Conservation (phyloP, 2,888 invertebrate genomes). For the Parnassius orleans region DNA sequence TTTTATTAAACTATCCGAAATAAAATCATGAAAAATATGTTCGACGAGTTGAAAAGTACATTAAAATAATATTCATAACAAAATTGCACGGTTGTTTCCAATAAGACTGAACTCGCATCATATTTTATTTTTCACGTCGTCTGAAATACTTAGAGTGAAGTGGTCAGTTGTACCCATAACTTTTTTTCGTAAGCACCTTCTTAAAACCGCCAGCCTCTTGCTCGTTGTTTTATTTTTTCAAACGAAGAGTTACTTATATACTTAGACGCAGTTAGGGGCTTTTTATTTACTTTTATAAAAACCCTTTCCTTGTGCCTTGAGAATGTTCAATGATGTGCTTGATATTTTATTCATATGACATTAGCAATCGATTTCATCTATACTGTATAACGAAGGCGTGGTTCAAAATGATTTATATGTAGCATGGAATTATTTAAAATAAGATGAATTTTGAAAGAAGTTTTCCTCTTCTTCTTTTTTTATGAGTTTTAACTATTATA, state of each 20-base stretch:
- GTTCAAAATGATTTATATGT: not conserved
- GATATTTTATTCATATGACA: conserved; percentile 28
- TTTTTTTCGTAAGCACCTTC: conserved; percentile 24
- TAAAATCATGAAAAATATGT: no score
- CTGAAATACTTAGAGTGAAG: conserved; percentile 15
- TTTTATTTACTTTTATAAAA: conserved; percentile 21
- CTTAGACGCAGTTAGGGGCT: conserved; percentile 17
- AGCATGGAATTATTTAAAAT: not conserved
- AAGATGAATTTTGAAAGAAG: no score
- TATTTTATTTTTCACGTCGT: conserved; percentile 10
- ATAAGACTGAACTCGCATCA: no score
- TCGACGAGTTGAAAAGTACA: no score
- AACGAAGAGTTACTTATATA: conserved; percentile 24
- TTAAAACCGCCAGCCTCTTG: conserved; percentile 16
- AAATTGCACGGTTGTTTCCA: no score
- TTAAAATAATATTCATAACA: no score
- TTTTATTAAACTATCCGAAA: no score
- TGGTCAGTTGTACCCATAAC: conserved; percentile 24
- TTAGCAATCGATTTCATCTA: conserved; percentile 20
- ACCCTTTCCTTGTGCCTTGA: conserved; percentile 17
- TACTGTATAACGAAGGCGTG: conserved; percentile 6
- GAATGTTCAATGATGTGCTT: conserved; percentile 19
- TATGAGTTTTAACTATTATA: no score
- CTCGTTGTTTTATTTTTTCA: conserved; percentile 16
- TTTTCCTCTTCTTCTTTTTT: no score